These are phyloP conservation scores for Myotis vivesi DNA, from an alignment of 2,797 vertebrate species.

Conservation along the genomic window DNA sequence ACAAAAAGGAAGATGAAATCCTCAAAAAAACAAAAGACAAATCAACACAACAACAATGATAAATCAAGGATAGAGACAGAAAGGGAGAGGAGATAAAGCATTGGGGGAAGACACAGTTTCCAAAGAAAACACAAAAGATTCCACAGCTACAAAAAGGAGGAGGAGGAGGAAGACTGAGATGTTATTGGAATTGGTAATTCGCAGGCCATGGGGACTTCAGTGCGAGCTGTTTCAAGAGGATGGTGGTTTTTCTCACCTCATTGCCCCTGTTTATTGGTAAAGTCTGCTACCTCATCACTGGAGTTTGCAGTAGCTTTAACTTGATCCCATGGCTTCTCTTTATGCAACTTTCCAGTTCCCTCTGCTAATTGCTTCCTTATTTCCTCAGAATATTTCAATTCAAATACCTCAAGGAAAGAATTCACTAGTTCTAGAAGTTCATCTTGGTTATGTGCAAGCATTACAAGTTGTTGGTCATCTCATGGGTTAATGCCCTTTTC, in stretches of 20 bases:
- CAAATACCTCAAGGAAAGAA: not conserved
- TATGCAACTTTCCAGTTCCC: not conserved
- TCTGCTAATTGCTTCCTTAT: not conserved
- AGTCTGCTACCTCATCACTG: not conserved
- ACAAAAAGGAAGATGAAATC: not conserved
- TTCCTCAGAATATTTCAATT: conserved; percentile 11
- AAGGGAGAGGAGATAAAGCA: not conserved
- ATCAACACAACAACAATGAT: not conserved
- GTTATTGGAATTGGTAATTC: not conserved
- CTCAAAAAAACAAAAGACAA: not conserved
- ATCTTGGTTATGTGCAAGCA: not conserved
- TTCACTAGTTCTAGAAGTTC: not conserved
- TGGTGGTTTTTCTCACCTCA: not conserved
- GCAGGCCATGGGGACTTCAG: not conserved
- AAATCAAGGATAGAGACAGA: not conserved
- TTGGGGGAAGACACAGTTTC: not conserved
- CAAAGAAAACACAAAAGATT: not conserved
- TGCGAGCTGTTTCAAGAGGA: not conserved
- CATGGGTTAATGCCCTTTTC: not conserved
- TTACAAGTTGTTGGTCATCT: not conserved
- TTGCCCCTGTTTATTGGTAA: not conserved
- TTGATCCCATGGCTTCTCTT: not conserved
- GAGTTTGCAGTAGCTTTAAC: not conserved
- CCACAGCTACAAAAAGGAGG: not conserved
- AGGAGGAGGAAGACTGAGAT: not conserved